Base-by-base conservation (phyloP, 2,797 vertebrate genomes). In the Crocodylus rhombifer region DNA sequence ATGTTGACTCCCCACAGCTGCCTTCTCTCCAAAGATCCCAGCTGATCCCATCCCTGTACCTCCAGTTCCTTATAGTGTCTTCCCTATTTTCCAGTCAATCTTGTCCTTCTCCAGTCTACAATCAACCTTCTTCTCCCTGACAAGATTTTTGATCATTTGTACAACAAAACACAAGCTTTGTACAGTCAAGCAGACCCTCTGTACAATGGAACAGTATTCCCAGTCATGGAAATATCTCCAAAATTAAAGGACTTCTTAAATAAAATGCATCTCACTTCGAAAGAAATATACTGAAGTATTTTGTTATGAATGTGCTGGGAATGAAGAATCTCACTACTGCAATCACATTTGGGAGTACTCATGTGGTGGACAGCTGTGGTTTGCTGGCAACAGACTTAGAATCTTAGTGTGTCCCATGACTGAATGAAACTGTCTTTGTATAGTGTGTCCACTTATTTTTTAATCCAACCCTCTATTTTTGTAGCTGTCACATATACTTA, bases 361-460 rank as follows among this genome's bases (percentile, higher is more conserved):
- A 88, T 89, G 60, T 69, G 82, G 65, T 63, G 14, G 21, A 75
- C 94, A 95, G 95, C 90, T 94, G 89, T 3, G 18, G 3, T 23
- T 79, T 89, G 69, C 81, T 90, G 89, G 95, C 75, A 93, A 86
- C 8, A 56, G 56, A 74, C 6, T 89, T 81, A 78, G 65, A 93
- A 74, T 28, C 23, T 25, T 30, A 28, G 62, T 81, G 51, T 7
- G 67, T 73, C 86, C 80, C 84, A 84, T 55, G 9, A 86, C 17
- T 62, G 61, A 87, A 86, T 87, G 84, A 28, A 28, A 86, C 60
- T 33, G 18, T 51, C 6, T 30, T 77, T 82, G 51, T 55, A 33
- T 81, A 88, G 42, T 10, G 88, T 60, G 18, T 56, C 76, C 25
- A 84, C 62, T 81, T 16, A 55, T 21, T 10, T 12, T 58, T 65